These are phyloP conservation scores for Nyctibius bracteatus DNA, from an alignment of 2,113 vertebrate genomes.

Conservation along the genomic window DNA sequence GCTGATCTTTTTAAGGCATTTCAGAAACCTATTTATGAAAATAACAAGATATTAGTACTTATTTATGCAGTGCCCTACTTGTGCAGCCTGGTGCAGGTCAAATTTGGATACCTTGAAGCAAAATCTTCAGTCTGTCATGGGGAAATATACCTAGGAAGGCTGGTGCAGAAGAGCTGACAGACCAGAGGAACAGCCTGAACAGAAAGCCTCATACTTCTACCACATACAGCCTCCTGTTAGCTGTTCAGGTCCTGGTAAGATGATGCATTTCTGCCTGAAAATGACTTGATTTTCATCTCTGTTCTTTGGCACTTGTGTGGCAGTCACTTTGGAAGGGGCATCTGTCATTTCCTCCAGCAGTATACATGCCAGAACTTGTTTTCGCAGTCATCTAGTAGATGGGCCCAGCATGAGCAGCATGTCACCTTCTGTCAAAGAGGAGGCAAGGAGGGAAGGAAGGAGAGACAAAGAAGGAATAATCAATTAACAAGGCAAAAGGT, in stretches of 20 bases:
- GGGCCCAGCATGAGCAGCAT: not conserved
- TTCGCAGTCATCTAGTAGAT: not conserved
- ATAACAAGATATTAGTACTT: not conserved
- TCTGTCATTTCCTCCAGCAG: constrained; percentile 18
- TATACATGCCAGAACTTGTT: constrained; percentile 25
- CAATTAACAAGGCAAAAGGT: not conserved
- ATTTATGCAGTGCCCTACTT: not conserved
- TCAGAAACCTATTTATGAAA: not conserved
- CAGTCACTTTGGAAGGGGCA: not conserved
- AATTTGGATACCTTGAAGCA: not conserved
- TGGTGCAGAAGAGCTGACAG: not conserved
- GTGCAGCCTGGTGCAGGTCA: not conserved
- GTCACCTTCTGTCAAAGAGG: constrained; percentile 22
- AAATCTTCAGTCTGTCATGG: not conserved
- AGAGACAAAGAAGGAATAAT: not conserved
- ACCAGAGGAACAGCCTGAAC: not conserved
- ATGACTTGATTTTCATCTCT: not conserved
- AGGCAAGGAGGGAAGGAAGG: not conserved
- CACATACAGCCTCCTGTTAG: not conserved
- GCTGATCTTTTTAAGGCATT: not conserved
- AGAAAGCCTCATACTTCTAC: not conserved
- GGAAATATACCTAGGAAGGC: not conserved
- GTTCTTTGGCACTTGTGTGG: not conserved
- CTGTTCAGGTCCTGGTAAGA: not conserved
- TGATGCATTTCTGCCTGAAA: not conserved